phyloP scores from a whole-genome alignment of 1,140 invertebrate genomes.

The Colletes gigas region DNA sequence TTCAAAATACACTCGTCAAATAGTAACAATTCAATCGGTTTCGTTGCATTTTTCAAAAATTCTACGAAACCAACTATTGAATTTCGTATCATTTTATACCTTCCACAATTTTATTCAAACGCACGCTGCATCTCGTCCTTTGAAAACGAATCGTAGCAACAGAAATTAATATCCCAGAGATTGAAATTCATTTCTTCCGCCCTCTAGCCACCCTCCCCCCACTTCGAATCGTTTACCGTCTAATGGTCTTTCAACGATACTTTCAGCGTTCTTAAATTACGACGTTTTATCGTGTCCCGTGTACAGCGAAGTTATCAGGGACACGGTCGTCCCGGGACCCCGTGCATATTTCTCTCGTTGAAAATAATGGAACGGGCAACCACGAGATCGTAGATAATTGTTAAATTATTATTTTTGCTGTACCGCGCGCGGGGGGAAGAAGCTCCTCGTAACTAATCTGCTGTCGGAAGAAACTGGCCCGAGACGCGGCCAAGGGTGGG shows the following conservation, averaged over 20 bases:
- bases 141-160: not conserved
- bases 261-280: constrained; percentile 50
- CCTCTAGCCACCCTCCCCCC: not conserved
- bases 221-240: not conserved
- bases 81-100: too few species aligned
- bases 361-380: constrained; percentile 55
- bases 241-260: constrained; percentile 27
- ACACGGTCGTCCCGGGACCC: not conserved
- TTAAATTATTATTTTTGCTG: constrained; percentile 72
- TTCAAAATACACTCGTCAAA: too few species aligned
- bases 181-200: constrained; percentile 26
- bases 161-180: not conserved
- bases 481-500: not conserved
- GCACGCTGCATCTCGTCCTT: too few species aligned
- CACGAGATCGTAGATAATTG: constrained; percentile 68
- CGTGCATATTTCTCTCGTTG: constrained; percentile 43
- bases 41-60: too few species aligned
- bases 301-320: constrained; percentile 41
- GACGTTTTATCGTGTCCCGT: constrained; percentile 37
- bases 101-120: too few species aligned
- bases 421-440: constrained; percentile 27
- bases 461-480: constrained; percentile 39
- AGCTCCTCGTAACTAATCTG: constrained; percentile 59
- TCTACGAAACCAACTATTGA: too few species aligned
- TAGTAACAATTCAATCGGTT: too few species aligned